Conservation (phyloP, 2,113 vertebrate genomes). For the Pomatorhinus ruficollis region DNA sequence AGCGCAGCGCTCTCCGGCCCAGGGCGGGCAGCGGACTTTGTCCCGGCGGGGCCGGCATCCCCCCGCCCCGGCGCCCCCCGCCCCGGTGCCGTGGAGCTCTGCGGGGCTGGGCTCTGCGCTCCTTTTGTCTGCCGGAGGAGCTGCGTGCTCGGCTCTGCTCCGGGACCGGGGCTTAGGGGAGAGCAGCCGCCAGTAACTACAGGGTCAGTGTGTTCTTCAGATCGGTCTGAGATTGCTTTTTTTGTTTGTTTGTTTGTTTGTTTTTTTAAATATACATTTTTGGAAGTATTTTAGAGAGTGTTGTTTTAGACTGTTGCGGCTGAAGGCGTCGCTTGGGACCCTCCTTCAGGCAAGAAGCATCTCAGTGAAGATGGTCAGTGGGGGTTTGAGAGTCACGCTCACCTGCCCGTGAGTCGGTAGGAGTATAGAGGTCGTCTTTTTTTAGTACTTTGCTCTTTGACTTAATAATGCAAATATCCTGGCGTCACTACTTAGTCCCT, state of each 20-base stretch:
- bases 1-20: neutral
- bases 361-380: neutral
- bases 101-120: neutral
- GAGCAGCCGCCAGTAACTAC: neutral
- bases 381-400: neutral
- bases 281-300: neutral
- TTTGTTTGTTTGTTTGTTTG: no score
- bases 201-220: neutral
- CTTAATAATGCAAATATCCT: neutral
- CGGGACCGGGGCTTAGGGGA: neutral
- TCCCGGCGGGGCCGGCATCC: neutral
- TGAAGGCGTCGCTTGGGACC: neutral
- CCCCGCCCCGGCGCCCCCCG: neutral
- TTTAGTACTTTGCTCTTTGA: neutral
- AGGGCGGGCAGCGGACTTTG: neutral
- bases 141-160: neutral
- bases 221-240: neutral
- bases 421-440: neutral
- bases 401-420: neutral
- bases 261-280: accelerated
- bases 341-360: neutral
- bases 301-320: neutral
- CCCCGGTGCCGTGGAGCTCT: neutral
- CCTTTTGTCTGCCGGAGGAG: slow-evolving; percentile 21
- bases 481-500: neutral